A percentile compares a stretch with the other conserved stretches of the same genome.
phyloP scores from a whole-genome alignment of 2,797 vertebrate species.

The Gadopsis marmoratus region DNA sequence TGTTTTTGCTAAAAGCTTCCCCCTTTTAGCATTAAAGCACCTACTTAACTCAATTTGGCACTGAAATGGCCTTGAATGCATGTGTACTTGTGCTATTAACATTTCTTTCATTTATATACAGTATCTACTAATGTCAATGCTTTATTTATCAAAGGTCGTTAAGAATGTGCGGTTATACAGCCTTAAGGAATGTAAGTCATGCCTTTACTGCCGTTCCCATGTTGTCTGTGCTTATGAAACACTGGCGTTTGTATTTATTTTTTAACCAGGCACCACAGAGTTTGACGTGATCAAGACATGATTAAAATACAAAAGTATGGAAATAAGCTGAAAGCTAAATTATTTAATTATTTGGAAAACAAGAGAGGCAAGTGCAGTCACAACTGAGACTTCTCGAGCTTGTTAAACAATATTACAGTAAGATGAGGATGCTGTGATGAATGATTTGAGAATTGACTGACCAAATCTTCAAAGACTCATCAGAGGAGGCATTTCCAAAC shows the following conservation, averaged over 20 bases:
- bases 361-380: neutral
- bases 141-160: neutral
- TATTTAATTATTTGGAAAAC: slow-evolving; percentile 3
- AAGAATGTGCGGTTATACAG: neutral
- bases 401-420: neutral
- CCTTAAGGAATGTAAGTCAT: neutral
- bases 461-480: slow-evolving; percentile 39
- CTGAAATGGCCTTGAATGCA: slow-evolving; percentile 9
- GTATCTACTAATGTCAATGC: neutral
- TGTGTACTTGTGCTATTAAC: neutral
- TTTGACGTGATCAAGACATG: neutral
- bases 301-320: neutral
- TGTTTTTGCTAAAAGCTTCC: neutral
- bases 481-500: slow-evolving; percentile 35
- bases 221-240: neutral
- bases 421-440: slow-evolving; percentile 4
- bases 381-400: neutral
- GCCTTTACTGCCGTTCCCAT: neutral
- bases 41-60: neutral
- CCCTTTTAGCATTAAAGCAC: neutral
- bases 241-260: neutral
- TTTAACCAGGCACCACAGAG: neutral
- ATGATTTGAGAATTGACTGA: neutral
- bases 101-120: neutral
- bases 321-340: slow-evolving; percentile 2